Base-by-base conservation (phyloP, 2,888 invertebrate species). In the Ornithoptera priamus region DNA sequence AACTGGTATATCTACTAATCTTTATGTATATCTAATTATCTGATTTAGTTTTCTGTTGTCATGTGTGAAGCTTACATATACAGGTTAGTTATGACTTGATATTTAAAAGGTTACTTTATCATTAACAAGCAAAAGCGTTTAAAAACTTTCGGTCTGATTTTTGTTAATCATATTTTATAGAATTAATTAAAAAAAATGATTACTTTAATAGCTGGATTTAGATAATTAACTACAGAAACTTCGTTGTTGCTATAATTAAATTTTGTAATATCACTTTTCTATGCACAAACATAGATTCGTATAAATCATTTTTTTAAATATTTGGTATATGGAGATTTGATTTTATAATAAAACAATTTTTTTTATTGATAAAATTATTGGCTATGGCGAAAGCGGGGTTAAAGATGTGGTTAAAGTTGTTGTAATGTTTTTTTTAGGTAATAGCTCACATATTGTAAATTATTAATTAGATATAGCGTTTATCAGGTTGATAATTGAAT, bases 331-430 rank as follows among this genome's bases (percentile, higher is more conserved):
- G 18, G 8, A 7, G 20, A 8, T 20, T 5, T 56, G 56, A 56
- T 56, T n/a, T 56, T 56, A 18, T 15, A 53, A 12, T 1, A 53
- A 12, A 12, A 15, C n/a, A 18, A 5, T 12, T 20, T 58, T 22
- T 58, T 58, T 8, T 56, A n/a, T 8, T 15, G 15, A 22, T n/a
- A 22, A 22, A 2, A 58, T n/a, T 7, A 22, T 22, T 22, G 57
- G 57, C n/a, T 3, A 22, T 58, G 56, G 18, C 53, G 7, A 62
- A 24, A 50, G 30, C 17, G 59, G 10, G 62, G 30, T 15, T 20
- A 62, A 17, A 46, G 20, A 62, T 20, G n/a, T 18, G 62, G 62
- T 66, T 67, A 67, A 70, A 60, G 66, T 67, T 63, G 46, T 30
- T n/a, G 30, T 62, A 64, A 53, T 63, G 39, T 69, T 69, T 65